Conservation (phyloP, 2,888 invertebrate species). For the Parasteatoda lunata region DNA sequence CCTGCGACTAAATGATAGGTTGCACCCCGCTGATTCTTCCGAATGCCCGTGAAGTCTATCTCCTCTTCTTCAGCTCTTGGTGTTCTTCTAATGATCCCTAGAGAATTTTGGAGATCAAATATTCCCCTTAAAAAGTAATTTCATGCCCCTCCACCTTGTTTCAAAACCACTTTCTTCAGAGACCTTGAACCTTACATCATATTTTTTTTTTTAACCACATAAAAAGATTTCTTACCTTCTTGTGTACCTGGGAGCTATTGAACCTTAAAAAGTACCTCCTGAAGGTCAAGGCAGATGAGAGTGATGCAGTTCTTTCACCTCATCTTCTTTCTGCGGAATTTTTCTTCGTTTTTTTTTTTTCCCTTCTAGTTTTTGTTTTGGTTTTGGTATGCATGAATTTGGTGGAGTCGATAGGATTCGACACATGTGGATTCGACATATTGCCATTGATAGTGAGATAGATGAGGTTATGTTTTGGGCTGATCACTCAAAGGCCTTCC, state of each 20-base stretch:
- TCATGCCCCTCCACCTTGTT: constrained; percentile 26
- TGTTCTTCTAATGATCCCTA: neutral
- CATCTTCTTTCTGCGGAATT: constrained; percentile 30
- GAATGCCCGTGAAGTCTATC: neutral
- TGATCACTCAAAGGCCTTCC: no score
- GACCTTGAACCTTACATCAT: constrained; percentile 56
- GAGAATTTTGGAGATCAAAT: constrained; percentile 1
- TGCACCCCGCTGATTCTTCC: neutral
- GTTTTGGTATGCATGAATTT: neutral
- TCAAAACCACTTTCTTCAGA: constrained; percentile 23
- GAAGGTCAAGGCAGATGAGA: constrained; percentile 58
- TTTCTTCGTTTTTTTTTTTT: constrained; percentile 10
- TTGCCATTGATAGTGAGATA: no score
- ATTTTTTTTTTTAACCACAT: constrained; percentile 6
- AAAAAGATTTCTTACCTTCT: constrained; percentile 43
- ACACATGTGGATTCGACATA: no score
- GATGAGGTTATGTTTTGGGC: no score
- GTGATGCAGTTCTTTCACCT: constrained; percentile 53
- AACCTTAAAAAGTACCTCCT: constrained; percentile 30
- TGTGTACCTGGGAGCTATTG: constrained; percentile 22
- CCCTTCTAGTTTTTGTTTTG: neutral
- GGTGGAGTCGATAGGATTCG: neutral
- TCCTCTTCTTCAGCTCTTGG: neutral
- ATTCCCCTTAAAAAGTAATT: constrained; percentile 18
- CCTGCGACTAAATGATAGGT: no score